Evolutionary conservation across 2,797 vertebrate species (phyloP).

Genomic region (Trematomus bernacchii): DNA sequence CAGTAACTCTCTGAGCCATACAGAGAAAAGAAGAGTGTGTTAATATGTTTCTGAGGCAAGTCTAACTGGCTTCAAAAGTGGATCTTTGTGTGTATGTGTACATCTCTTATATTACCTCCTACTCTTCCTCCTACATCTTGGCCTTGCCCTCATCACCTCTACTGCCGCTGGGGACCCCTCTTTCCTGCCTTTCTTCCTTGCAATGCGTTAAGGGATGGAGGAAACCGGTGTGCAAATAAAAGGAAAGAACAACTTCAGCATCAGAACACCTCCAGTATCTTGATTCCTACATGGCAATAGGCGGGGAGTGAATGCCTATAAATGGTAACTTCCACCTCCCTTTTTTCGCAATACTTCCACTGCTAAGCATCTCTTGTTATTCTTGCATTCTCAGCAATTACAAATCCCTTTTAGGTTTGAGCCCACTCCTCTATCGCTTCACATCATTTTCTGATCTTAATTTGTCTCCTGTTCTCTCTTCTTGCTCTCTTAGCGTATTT

Average conservation of each 20-base stretch:
- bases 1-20: neutral
- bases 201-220: conserved; percentile 26
- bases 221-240: conserved; percentile 1
- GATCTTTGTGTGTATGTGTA: conserved; percentile 25
- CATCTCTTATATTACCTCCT: conserved; percentile 50
- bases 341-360: conserved; percentile 2
- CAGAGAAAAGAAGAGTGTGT: neutral
- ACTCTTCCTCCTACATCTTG: conserved; percentile 60
- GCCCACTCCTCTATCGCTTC: neutral
- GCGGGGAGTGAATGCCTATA: conserved; percentile 23
- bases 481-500: conserved; percentile 66
- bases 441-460: conserved; percentile 32
- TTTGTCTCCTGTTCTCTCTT: conserved; percentile 26
- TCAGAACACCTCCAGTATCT: conserved; percentile 17
- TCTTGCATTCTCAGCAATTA: conserved; percentile 32
- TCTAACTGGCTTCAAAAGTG: conserved; percentile 26
- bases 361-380: neutral
- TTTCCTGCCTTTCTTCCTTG: conserved; percentile 3
- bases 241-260: neutral
- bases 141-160: conserved; percentile 54
- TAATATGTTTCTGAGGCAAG: conserved; percentile 13
- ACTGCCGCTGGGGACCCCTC: conserved; percentile 12
- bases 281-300: conserved; percentile 4
- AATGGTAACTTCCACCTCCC: conserved; percentile 49
- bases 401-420: neutral